A percentile compares a stretch with the other conserved stretches of the same genome.
Evolutionary conservation across 2,888 invertebrate species (phyloP).

Genomic region (Mesochorus sp.): DNA sequence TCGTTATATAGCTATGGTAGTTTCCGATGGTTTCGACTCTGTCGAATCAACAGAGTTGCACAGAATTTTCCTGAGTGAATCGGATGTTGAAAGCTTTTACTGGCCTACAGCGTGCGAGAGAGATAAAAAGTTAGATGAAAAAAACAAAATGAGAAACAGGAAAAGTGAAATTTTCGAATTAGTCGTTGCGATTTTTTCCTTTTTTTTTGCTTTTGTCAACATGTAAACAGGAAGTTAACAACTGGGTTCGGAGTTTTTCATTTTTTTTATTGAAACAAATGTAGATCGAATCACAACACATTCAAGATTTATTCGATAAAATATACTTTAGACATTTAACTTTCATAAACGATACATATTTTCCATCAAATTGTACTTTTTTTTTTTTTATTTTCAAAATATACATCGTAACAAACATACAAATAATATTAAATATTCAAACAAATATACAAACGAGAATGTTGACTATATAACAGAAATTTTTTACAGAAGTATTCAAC

Average conservation of each 20-base stretch:
- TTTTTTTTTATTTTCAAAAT: too few species aligned
- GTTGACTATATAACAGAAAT: too few species aligned
- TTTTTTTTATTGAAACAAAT: background rate
- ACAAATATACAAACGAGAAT: background rate
- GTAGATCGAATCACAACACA: background rate
- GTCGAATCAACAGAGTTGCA: constrained; percentile 39
- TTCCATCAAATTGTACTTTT: too few species aligned
- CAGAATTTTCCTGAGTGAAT: constrained; percentile 53
- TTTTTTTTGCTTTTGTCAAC: constrained; percentile 18
- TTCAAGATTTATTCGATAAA: too few species aligned
- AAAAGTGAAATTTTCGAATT: constrained; percentile 1
- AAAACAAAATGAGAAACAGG: background rate
- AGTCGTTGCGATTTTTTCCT: constrained; percentile 2
- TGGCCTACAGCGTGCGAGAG: constrained; percentile 49
- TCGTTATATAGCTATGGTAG: constrained; percentile 15
- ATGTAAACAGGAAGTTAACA: constrained; percentile 25
- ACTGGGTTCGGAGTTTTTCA: background rate
- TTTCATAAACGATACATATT: too few species aligned
- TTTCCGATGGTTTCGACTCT: constrained; percentile 20
- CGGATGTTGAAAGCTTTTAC: constrained; percentile 75
- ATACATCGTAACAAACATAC: background rate
- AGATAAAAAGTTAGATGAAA: background rate
- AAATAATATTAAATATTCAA: background rate
- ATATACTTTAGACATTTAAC: too few species aligned
- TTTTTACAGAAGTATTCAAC: background rate